Evolutionary conservation across 2,113 vertebrate genomes (phyloP), one percentile per base, ranked within the genome.

Genomic region (Pao palembangensis): DNA sequence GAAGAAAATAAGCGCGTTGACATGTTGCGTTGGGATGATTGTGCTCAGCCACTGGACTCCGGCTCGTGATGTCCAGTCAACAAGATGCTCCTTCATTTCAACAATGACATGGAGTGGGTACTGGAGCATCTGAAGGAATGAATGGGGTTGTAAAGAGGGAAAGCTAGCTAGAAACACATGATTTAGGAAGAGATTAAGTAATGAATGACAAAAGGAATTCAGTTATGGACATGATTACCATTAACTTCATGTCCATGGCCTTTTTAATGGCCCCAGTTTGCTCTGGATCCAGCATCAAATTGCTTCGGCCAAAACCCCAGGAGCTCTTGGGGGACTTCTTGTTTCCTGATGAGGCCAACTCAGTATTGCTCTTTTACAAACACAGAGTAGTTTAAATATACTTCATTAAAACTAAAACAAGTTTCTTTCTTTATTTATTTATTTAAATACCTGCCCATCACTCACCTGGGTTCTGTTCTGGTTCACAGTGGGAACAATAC

Each of bases 21-120:
- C 93, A 55, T 99, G 97, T 41, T 99, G 96, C 0, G 96, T 98
- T 19, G 97, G 97, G 66, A 98, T 89, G 73, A 95, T 88, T 21
- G 94, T 96, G 83, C 94, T 97, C 58, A 99, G 87, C 96, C 97
- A 98, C 61, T 96, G 95, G 89, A 98, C 93, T 46, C 96, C 97
- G 0, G 95, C 96, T 58, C 95, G 93, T 1, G 96, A 98, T 0
- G 94, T 94, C 86, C 94, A 81, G 63, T 99, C 96, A 12, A 99
- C 92, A 66, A 99, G 91, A 70, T 94, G 89, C 78, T 98, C 95
- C 65, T 99, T 99, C 75, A 96, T 84, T 67, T 95, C 94, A 72
- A 98, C 80, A 63, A 96, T 82, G 70, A 87, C 85, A 14, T 95
- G 92, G 64, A 98, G 73, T 0, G 97, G 97, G 50, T 94, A 98